These are phyloP conservation scores for Hyalella azteca DNA, from an alignment of 2,888 invertebrate species.

Conservation along the genomic window DNA sequence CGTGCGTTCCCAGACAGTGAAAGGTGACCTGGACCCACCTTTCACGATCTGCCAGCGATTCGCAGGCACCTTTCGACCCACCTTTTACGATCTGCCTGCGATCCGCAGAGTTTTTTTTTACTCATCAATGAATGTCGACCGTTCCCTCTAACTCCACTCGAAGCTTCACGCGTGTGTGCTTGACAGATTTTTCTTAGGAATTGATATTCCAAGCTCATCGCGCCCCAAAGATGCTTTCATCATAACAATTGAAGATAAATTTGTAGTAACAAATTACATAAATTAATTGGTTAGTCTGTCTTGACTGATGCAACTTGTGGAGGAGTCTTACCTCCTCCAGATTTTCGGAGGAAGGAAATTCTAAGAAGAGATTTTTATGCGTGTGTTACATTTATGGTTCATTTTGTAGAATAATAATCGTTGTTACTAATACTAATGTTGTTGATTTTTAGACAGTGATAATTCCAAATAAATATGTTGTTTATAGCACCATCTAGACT, in stretches of 20 bases:
- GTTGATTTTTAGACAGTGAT: slow-evolving; percentile 33
- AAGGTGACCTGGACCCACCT: slow-evolving; percentile 6
- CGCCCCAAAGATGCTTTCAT: not conserved
- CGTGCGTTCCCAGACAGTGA: not conserved
- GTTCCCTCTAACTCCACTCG: too few relatives aligned
- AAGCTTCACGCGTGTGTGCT: not conserved
- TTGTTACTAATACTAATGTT: slow-evolving; percentile 36
- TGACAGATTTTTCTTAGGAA: not conserved
- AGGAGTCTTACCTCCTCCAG: too few relatives aligned
- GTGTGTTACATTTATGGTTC: slow-evolving; percentile 11
- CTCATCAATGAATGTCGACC: too few relatives aligned
- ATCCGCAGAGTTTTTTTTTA: not conserved
- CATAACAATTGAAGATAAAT: slow-evolving; percentile 17
- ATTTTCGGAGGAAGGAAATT: too few relatives aligned
- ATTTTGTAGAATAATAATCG: slow-evolving; percentile 11
- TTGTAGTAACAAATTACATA: not conserved
- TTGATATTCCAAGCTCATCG: slow-evolving; percentile 13
- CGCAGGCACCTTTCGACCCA: too few relatives aligned
- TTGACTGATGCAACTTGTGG: too few relatives aligned
- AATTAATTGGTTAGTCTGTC: not conserved
- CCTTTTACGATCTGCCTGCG: not conserved
- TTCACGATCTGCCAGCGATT: not conserved
- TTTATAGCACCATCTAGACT: slow-evolving; percentile 26
- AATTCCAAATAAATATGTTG: slow-evolving; percentile 31
- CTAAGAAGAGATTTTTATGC: too few relatives aligned